Base-by-base conservation (phyloP, 1,140 invertebrate genomes). In the Lordiphosa stackelbergi region DNA sequence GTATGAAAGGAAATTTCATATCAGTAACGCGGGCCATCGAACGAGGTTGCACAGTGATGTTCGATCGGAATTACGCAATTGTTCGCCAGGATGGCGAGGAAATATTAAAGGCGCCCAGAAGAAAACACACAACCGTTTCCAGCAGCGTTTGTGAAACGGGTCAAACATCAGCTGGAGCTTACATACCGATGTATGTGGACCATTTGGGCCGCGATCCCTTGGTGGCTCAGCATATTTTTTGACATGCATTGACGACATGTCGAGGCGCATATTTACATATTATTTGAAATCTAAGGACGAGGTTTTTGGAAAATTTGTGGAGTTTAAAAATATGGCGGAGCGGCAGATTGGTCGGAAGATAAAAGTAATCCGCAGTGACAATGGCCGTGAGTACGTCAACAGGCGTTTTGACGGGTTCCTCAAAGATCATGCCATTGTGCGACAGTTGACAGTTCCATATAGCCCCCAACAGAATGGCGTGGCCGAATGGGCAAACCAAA, bases 241-340 rank as follows among this genome's bases (percentile, higher is more conserved):
- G 1, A 53, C 51, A 34, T 42, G 43, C 31, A 53, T 35, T 3
- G 28, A 43, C 13, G 52, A 53, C 41, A 53, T 37, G 40, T 54
- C 41, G 4, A 40, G 54, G 0, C 36, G 54, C 8, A 31, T 56
- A 37, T 56, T 56, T 28, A 16, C 45, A 6, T 47, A 56, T 31
- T 56, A 31, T 22, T n/a, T 56, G 12, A 47, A 41, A n/a, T 28
- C n/a, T 4, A 48, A 56, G 12, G 53, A 37, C 22, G 41, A 55
- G n/a, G 35, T 55, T 5, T 46, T 55, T 28, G 5, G 12, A 7
- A 57, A 57, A 24, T 51, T 58, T 24, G 16, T 51, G 3, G 56
- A 51, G 24, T 38, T 51, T 9, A 58, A 58, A 34, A 51, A 22
- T 22, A 22, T 22, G 22, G 22, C 22, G 22, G 22, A 22, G 22